Percentiles rank a stretch among this genome's conserved stretches.
Evolutionary conservation across 2,888 invertebrate genomes (phyloP).

Genomic region (Drosophila gaucha): DNA sequence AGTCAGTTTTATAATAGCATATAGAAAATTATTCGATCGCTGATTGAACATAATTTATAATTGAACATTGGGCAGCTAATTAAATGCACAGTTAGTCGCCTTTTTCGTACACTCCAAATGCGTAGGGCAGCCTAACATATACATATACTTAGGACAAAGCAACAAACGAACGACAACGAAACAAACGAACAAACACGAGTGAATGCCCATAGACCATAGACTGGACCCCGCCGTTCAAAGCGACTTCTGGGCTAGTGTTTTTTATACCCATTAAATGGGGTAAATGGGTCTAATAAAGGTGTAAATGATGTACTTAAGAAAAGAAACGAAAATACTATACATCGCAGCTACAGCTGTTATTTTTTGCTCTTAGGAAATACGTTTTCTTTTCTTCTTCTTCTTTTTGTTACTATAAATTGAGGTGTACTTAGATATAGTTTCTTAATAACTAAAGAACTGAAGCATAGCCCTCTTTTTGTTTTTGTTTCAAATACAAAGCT

Average conservation of each 20-base stretch:
- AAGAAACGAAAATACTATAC: neutral
- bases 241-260: slow-evolving; percentile 14
- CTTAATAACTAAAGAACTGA: too few species aligned
- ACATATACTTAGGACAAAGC: slow-evolving; percentile 18
- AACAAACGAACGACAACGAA: slow-evolving; percentile 16
- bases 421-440: too few species aligned
- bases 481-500: too few species aligned
- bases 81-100: slow-evolving; percentile 3
- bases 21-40: too few species aligned
- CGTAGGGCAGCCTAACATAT: slow-evolving; percentile 54
- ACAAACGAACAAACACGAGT: slow-evolving; percentile 35
- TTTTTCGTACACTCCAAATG: slow-evolving; percentile 11
- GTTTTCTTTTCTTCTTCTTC: too few species aligned
- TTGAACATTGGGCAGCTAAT: slow-evolving; percentile 3
- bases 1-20: too few species aligned
- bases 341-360: neutral
- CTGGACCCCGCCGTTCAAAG: slow-evolving; percentile 10
- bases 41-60: neutral
- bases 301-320: too few species aligned
- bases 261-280: slow-evolving; percentile 9
- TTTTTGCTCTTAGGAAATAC: too few species aligned
- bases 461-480: too few species aligned
- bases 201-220: slow-evolving; percentile 40
- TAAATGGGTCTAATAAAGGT: slow-evolving; percentile 4
- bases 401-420: too few species aligned